Base-by-base conservation (phyloP, 2,888 invertebrate genomes). In the Chrysodeixis includens region DNA sequence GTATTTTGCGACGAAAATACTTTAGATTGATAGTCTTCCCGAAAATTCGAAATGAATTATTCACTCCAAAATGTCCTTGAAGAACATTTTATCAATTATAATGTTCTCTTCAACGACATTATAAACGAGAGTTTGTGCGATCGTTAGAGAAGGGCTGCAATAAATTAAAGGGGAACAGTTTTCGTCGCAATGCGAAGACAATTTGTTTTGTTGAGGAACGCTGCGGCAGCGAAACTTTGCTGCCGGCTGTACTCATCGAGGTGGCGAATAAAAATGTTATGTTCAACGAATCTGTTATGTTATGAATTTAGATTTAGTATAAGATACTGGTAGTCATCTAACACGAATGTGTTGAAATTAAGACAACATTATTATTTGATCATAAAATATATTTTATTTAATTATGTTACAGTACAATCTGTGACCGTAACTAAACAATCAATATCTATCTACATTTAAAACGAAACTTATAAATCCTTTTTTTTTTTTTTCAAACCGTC, bases 131-230 rank as follows among this genome's bases (percentile, higher is more conserved):
- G 53, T 60, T 62, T 53, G 49, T 64, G 57, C 22, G 60, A 40
- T 61, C 53, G 53, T 68, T 71, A 81, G 69, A 77, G 72, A 69
- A 66, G 60, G 56, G 26, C 54, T 60, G 66, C 58, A 66, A 76
- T 77, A 65, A 78, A 75, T 81, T 71, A 62, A 57, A 58, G 30
- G 53, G 32, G 62, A 70, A 70, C 53, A 59, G 54, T 52, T 59
- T 56, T 58, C 59, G 26, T 46, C 71, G 46, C 54, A 71, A 61
- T 32, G 57, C 30, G 54, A 9, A 30, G 10, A 61, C 20, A 63
- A 64, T 64, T 71, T 64, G 55, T 71, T 57, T 8, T 12, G 30
- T 53, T 62, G 18, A 8, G 20, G 9, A 62, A 51, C 46, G 14
- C 51, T 40, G 54, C 22, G 20, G 35, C 20, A 52, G 40, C 44